These are phyloP conservation scores for Rhabditoides inermis DNA, from an alignment of 2,888 invertebrate genomes.

Conservation along the genomic window DNA sequence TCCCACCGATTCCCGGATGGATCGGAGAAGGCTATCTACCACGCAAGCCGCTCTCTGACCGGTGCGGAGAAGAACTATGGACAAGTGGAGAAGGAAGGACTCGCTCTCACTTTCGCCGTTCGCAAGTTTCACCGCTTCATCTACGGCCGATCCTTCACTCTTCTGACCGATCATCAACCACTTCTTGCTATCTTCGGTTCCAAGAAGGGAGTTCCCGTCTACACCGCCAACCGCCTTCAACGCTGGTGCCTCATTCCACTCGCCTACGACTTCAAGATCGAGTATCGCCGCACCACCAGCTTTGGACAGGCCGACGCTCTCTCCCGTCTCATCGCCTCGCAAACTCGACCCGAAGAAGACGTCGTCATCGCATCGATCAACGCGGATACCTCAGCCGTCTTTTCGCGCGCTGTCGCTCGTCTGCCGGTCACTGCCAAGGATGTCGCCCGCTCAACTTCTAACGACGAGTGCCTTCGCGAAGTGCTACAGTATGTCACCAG, in stretches of 20 bases:
- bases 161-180: slow-evolving; percentile 43
- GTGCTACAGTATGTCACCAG: too few relatives aligned
- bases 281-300: slow-evolving; percentile 34
- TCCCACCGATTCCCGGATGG: slow-evolving; percentile 32
- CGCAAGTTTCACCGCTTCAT: slow-evolving; percentile 54
- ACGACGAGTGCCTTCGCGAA: too few relatives aligned
- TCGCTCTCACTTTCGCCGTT: slow-evolving; percentile 53
- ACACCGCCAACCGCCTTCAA: slow-evolving; percentile 43
- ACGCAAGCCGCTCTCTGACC: slow-evolving; percentile 17
- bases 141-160: slow-evolving; percentile 53
- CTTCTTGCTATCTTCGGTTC: slow-evolving; percentile 41
- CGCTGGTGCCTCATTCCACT: slow-evolving; percentile 44
- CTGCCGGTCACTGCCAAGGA: slow-evolving; percentile 5
- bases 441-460: background rate
- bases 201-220: slow-evolving; percentile 30
- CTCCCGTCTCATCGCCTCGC: slow-evolving; percentile 30
- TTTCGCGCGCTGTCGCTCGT: background rate
- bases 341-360: slow-evolving; percentile 6
- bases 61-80: slow-evolving; percentile 22
- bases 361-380: slow-evolving; percentile 9
- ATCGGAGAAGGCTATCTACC: slow-evolving; percentile 25
- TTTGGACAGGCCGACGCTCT: slow-evolving; percentile 51
- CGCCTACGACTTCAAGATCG: slow-evolving; percentile 50
- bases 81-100: slow-evolving; percentile 49
- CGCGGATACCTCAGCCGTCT: background rate